These are phyloP conservation scores for Antidorcas marsupialis DNA, from an alignment of 2,113 vertebrate genomes.

Conservation along the genomic window DNA sequence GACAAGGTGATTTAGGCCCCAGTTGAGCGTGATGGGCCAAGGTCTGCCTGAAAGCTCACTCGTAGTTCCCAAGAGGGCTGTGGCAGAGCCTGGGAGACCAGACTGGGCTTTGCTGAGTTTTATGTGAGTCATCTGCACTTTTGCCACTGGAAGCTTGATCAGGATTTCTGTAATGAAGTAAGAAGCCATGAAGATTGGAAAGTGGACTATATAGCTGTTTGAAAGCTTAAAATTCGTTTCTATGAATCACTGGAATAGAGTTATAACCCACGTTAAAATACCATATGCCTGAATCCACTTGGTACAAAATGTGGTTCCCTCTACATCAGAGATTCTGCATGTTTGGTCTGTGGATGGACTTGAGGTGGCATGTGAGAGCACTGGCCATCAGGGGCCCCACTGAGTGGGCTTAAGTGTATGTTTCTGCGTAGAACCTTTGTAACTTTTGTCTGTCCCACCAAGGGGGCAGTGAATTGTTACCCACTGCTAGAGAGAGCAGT, in stretches of 20 bases:
- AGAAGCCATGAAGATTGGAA: neutral
- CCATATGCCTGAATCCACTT: neutral
- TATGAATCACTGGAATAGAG: neutral
- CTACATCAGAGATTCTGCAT: neutral
- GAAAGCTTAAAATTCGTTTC: slow-evolving; percentile 9
- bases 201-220: neutral
- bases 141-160: neutral
- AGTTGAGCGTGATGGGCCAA: slow-evolving; percentile 2
- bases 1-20: slow-evolving; percentile 68
- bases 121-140: neutral
- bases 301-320: neutral
- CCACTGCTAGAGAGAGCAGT: neutral
- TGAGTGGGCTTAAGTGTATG: neutral
- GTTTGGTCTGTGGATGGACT: neutral
- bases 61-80: neutral
- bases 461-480: neutral
- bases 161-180: neutral
- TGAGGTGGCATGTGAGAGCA: neutral
- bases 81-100: neutral
- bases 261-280: neutral
- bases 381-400: neutral
- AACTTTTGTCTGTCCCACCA: neutral
- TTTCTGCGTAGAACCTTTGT: neutral
- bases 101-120: neutral
- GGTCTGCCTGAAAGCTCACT: neutral